Conservation (phyloP, 2,797 vertebrate genomes). For the Epinephelus awoara region DNA sequence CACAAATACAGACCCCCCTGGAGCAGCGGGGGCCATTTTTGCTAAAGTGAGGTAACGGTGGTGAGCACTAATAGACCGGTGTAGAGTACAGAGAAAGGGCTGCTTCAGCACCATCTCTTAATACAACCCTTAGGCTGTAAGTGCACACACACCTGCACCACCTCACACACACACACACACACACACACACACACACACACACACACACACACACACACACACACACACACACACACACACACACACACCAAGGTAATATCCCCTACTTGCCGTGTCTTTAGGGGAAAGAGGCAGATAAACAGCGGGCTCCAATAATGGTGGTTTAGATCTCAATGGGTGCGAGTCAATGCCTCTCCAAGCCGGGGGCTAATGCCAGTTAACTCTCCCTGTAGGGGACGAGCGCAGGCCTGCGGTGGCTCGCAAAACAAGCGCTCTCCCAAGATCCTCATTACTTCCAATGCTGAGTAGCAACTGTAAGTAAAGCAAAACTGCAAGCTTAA, state of each 20-base stretch:
- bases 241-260: slow-evolving; percentile 75
- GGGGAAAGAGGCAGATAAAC: slow-evolving; percentile 81
- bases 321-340: slow-evolving; percentile 84
- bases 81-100: slow-evolving; percentile 76
- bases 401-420: slow-evolving; percentile 75
- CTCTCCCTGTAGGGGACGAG: slow-evolving; percentile 82
- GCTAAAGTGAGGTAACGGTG: slow-evolving; percentile 67
- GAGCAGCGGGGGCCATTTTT: slow-evolving; percentile 65
- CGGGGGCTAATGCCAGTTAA: slow-evolving; percentile 87
- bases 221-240: slow-evolving; percentile 38
- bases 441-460: slow-evolving; percentile 86
- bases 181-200: slow-evolving; percentile 48
- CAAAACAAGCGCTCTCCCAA: slow-evolving; percentile 85
- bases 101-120: slow-evolving; percentile 82
- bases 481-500: slow-evolving; percentile 84
- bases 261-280: slow-evolving; percentile 77
- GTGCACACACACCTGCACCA: slow-evolving; percentile 67
- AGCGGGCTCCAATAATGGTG: slow-evolving; percentile 83
- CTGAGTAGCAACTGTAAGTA: slow-evolving; percentile 84
- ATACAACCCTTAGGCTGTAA: slow-evolving; percentile 77
- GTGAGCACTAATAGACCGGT: slow-evolving; percentile 73
- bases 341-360: slow-evolving; percentile 85
- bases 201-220: slow-evolving; percentile 63
- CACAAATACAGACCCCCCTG: slow-evolving; percentile 39
- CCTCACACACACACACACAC: slow-evolving; percentile 50